Conservation (phyloP, 2,888 invertebrate genomes). For the Patella caerulea region DNA sequence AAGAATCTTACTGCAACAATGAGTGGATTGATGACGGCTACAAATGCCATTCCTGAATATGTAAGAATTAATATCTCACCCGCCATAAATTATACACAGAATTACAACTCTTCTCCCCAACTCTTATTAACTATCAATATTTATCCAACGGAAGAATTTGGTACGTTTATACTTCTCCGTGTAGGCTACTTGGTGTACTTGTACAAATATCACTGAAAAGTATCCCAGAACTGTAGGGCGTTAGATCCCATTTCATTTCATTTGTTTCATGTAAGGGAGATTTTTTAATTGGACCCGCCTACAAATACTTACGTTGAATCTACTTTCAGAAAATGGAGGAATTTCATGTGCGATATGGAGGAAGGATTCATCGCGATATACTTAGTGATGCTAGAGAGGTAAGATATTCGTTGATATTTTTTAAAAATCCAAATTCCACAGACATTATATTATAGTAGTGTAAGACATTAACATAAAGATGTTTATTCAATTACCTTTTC, state of each 20-base stretch:
- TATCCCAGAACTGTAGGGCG: neutral
- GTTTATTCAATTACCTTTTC: neutral
- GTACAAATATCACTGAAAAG: too few species aligned
- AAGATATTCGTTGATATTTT: neutral
- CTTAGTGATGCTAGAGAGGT: constrained; percentile 67
- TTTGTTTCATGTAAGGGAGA: neutral
- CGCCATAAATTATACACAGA: too few species aligned
- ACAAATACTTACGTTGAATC: neutral
- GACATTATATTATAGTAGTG: too few species aligned
- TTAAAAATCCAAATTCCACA: too few species aligned
- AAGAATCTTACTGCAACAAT: constrained; percentile 62
- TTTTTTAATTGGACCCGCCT: too few species aligned
- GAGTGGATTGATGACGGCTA: constrained; percentile 61
- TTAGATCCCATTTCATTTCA: neutral
- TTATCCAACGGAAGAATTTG: too few species aligned
- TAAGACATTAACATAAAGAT: too few species aligned
- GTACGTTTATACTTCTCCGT: too few species aligned
- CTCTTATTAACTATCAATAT: too few species aligned
- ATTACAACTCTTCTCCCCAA: too few species aligned
- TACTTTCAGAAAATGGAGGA: constrained; percentile 62
- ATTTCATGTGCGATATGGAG: constrained; percentile 64
- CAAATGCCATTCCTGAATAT: constrained; percentile 36
- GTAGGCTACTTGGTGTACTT: too few species aligned
- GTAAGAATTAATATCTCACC: constrained; percentile 13
- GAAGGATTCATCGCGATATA: constrained; percentile 52